Conservation (phyloP, 2,888 invertebrate species). For the Holacanthella duospinosa region DNA sequence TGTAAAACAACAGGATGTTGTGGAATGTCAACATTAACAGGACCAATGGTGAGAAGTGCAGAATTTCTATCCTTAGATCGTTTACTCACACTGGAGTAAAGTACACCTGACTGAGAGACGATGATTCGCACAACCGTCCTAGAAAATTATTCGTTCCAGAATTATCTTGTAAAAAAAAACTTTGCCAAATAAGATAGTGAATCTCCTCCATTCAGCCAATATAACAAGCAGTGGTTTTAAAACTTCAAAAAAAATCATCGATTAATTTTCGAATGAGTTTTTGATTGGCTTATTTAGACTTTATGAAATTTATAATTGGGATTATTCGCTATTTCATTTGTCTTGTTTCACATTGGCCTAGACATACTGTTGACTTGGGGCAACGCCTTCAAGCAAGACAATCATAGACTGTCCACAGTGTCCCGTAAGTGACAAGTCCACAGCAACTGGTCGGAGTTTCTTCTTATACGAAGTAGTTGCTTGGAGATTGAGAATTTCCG, state of each 20-base stretch:
- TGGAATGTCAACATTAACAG: conserved; percentile 87
- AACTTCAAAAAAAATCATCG: too few species aligned
- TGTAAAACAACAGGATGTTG: conserved; percentile 96
- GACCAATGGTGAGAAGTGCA: conserved; percentile 66
- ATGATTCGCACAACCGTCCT: conserved; percentile 88
- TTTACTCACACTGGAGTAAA: conserved; percentile 74
- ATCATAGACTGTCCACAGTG: conserved; percentile 88
- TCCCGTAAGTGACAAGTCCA: conserved; percentile 73
- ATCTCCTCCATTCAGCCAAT: too few species aligned
- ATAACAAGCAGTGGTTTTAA: too few species aligned
- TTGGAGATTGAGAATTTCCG: conserved; percentile 82
- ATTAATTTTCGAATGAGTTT: too few species aligned
- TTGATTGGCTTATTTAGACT: too few species aligned
- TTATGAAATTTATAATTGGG: too few species aligned
- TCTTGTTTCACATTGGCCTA: too few species aligned
- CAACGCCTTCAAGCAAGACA: conserved; percentile 76
- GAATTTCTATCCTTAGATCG: conserved; percentile 66
- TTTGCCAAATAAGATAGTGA: conserved; percentile 1
- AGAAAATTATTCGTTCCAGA: conserved; percentile 11
- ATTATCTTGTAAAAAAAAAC: background rate
- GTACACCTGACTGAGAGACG: conserved; percentile 80
- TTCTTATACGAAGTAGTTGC: conserved; percentile 86
- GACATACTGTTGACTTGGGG: conserved; percentile 75
- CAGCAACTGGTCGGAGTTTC: conserved; percentile 57
- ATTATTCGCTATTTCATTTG: too few species aligned